Evolutionary conservation across 2,888 invertebrate genomes (phyloP), one percentile per base, ranked within the genome.

Genomic region (Euzetes globulus): DNA sequence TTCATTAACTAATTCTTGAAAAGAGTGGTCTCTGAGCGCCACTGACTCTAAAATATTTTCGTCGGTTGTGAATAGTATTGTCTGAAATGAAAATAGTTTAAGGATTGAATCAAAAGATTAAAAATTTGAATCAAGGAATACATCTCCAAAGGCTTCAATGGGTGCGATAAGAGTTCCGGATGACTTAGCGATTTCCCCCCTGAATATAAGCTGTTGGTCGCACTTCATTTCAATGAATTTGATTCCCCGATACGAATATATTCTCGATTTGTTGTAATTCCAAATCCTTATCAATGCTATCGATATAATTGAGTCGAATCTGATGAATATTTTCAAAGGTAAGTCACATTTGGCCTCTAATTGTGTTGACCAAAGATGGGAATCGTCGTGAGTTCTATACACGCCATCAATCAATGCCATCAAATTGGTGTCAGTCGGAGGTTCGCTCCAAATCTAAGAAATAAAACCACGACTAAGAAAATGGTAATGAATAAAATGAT

Each of bases 251-350:
- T 88, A 87, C 0, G 91, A 90, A 83, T 92, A 89, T 79, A 92
- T 91, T 76, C 92, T 85, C 0, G 92, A 92, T 82, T 92, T 92
- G 82, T 92, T 92, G 82, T 93, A 92, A 82, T 92, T 92, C 92
- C 92, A 83, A 60, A 81, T 79, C 4, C 76, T n/a, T 19, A 76
- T 52, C 63, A 76, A 55, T 0, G 72, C 74, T 17, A 76, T 55
- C 2, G 76, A 70, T 19, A 72, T 60, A 13, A 33, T 27, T 71
- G 47, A n/a, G 11, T 72, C 37, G 22, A 76, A 73, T 19, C 25
- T 19, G n/a, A 76, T 50, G 1, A 15, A 22, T 29, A 76, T 75
- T 29, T 47, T 47, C 1, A 74, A 7, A 3, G 74, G 74, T 41
- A 74, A 22, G 22, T 37, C 15, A n/a, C n/a, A n/a, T 3, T 63